These are phyloP conservation scores for Lamellibrachia satsuma DNA, from an alignment of 2,888 invertebrate genomes.

Conservation along the genomic window DNA sequence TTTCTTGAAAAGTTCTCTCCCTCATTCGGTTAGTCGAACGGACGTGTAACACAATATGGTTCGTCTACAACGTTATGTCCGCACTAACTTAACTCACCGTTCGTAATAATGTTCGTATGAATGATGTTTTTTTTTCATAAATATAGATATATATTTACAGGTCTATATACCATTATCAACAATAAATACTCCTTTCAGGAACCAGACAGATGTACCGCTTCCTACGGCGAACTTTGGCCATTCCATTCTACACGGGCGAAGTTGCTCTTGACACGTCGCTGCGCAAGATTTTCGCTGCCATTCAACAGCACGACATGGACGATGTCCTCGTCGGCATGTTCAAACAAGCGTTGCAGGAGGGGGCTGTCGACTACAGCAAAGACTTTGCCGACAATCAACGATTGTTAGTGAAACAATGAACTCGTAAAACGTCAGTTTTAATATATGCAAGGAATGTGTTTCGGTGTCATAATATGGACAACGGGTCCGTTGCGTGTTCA, in stretches of 20 bases:
- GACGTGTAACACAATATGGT: too few relatives aligned
- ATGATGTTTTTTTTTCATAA: too few relatives aligned
- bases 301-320: conserved; percentile 28
- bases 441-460: neutral
- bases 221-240: conserved; percentile 31
- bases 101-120: neutral
- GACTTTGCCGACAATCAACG: neutral
- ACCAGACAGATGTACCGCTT: conserved; percentile 34
- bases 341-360: neutral
- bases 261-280: conserved; percentile 34
- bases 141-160: neutral
- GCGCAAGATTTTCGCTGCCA: conserved; percentile 32
- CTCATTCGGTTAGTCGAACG: too few relatives aligned
- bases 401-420: neutral
- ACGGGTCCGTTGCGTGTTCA: neutral
- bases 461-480: neutral
- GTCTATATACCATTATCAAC: too few relatives aligned
- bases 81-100: too few relatives aligned
- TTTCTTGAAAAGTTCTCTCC: too few relatives aligned
- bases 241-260: conserved; percentile 36
- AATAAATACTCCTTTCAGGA: conserved; percentile 26
- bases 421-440: neutral
- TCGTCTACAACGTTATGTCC: too few relatives aligned
- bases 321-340: conserved; percentile 25
- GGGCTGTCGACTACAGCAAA: neutral